Percentiles rank a stretch among this genome's conserved stretches.
Evolutionary conservation across 2,888 invertebrate species (phyloP).

Genomic region (Serripes groenlandicus): DNA sequence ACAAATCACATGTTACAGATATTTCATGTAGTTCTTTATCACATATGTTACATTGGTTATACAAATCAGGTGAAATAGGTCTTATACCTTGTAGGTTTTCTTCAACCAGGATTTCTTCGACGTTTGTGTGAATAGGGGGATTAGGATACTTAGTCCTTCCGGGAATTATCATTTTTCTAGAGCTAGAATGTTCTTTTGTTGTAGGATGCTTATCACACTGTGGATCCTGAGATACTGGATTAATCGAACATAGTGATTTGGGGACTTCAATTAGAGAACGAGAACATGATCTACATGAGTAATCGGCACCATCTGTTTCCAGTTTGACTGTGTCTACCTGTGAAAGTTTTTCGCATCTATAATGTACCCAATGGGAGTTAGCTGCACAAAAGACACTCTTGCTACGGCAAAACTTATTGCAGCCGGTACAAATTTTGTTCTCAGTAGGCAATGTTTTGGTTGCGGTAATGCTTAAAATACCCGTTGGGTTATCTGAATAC

Average conservation of each 20-base stretch:
- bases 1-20: too few species aligned
- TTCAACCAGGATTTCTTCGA: too few species aligned
- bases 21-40: too few species aligned
- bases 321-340: background rate
- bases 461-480: background rate
- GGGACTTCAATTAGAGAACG: background rate
- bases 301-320: background rate
- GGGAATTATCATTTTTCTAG: background rate
- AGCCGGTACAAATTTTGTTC: background rate
- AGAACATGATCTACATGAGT: background rate
- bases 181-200: background rate
- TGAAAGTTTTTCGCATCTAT: background rate
- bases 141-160: background rate
- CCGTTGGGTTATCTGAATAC: too few species aligned
- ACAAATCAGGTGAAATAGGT: too few species aligned
- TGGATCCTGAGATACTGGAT: too few species aligned
- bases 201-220: too few species aligned
- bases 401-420: background rate
- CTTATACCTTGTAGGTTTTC: too few species aligned
- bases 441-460: background rate
- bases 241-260: too few species aligned
- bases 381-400: background rate
- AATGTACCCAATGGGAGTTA: background rate
- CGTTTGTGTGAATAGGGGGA: background rate
- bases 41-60: too few species aligned